phyloP scores from a whole-genome alignment of 2,797 vertebrate species.

The Gymnoscopelus microlampas region DNA sequence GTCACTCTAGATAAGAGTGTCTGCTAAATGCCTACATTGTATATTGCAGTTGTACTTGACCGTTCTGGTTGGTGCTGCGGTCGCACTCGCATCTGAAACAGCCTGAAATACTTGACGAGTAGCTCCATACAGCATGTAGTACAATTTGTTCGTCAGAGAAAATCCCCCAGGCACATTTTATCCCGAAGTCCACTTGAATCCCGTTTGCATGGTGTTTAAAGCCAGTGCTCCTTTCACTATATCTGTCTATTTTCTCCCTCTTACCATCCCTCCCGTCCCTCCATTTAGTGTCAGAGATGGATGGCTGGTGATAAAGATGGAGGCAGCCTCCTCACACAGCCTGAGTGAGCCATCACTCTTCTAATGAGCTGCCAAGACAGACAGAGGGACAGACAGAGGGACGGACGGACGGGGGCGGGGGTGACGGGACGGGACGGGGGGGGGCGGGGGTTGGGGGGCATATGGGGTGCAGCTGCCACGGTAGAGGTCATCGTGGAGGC shows the following conservation, averaged over 20 bases:
- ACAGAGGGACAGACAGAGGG: conserved; percentile 28
- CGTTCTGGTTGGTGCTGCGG: no score
- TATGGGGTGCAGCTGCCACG: background rate
- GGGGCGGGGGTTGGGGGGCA: conserved; percentile 24
- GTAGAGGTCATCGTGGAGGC: no score
- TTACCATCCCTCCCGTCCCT: conserved; percentile 12
- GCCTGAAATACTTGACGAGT: no score
- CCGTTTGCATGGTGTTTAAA: background rate
- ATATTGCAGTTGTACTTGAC: no score
- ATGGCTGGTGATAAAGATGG: conserved; percentile 51
- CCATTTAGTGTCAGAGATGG: conserved; percentile 56
- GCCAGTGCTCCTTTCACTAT: conserved; percentile 6
- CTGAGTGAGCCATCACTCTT: conserved; percentile 70
- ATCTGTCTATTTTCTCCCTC: conserved; percentile 36
- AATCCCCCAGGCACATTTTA: conserved; percentile 5
- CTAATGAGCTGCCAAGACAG: conserved; percentile 51
- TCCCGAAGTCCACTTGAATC: background rate
- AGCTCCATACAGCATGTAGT: no score
- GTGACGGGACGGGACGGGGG: conserved; percentile 18
- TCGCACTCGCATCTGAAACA: no score
- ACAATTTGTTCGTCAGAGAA: background rate
- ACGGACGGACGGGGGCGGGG: conserved; percentile 29
- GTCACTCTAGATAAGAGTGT: no score
- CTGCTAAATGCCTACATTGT: no score
- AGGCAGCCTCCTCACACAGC: conserved; percentile 44